Percentiles rank a stretch among this genome's conserved stretches.
Evolutionary conservation across 2,113 vertebrate species (phyloP).

Genomic region (Danio rerio): GRCz12tu NC_133185.1:46279001-46279500

Average conservation of each 20-base stretch:
- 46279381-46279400: not conserved
- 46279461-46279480: not conserved
- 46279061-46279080: conserved; percentile 16
- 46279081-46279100: not conserved
- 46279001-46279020: not conserved
- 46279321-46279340: conserved; percentile 1
- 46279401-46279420: not conserved
- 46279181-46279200: not conserved
- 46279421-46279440: not conserved
- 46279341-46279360: not conserved
- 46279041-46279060: not conserved
- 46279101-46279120: not conserved
- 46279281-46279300: not conserved
- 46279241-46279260: not conserved
- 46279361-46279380: not conserved
- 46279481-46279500: not conserved
- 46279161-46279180: conserved; percentile 33
- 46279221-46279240: conserved; percentile 39
- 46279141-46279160: conserved; percentile 10
- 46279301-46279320: not conserved
- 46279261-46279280: not conserved
- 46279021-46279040: not conserved
- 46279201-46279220: conserved; percentile 65
- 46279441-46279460: not conserved
- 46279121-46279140: not conserved